Base-by-base conservation (phyloP, 1,140 invertebrate genomes). In the Caenorhabditis remanei region DNA sequence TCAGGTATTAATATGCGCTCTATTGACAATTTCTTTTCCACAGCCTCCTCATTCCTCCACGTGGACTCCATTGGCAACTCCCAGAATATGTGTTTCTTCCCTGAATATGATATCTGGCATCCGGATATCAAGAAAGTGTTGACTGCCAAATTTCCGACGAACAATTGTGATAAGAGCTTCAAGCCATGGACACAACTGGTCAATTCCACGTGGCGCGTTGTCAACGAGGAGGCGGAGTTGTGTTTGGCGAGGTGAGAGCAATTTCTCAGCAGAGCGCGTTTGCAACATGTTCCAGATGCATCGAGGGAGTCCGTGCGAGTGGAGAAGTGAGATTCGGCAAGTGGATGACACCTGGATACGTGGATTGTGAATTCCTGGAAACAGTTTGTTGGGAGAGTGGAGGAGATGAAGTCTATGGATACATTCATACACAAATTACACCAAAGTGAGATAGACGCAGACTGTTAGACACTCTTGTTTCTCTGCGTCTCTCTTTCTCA, bases 341-440 rank as follows among this genome's bases (percentile, higher is more conserved):
- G 19, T 58, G 55, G 55, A 19, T 58, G 6, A 43, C 40, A 43
- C 65, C 65, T 13, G 65, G 65, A 71, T 4, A 11, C 4, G 41
- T 46, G 4, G 41, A 71, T n/a, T 71, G 65, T 19, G 65, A 71
- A 71, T 43, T 71, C 16, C 14, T 71, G 14, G 65, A 71, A 71
- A 19, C 65, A 16, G 41, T 46, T 43, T 71, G 65, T 46, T 46
- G 14, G 40, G 24, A 40, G 65, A 71, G 46, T 32, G 41, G 19
- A 7, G 32, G 32, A 32, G 19, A 71, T 7, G 41, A 71, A 16
- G 65, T 71, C 8, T 71, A 71, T 32, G 65, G 65, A 11, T 71
- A 71, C 19, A 43, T 46, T 19, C 65, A 71, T n/a, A 46, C 65
- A 14, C 65, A 71, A 46, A 46, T 71, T 19, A 43, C 7, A 19